Evolutionary conservation across 2,113 vertebrate genomes (phyloP).

Genomic region (Periophthalmus modestus): DNA sequence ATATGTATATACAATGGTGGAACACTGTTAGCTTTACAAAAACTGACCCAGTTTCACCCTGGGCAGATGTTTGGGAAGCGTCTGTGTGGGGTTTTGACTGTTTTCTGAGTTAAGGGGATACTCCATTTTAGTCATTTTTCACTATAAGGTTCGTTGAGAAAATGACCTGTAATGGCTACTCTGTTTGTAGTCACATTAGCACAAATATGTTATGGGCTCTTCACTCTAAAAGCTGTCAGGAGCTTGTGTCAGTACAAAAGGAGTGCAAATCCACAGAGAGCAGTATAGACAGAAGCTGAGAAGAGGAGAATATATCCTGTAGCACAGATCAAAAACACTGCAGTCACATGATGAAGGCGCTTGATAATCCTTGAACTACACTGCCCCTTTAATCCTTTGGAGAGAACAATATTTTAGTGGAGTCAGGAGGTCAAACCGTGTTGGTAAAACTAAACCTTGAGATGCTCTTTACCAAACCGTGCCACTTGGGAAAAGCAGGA

Average conservation of each 20-base stretch:
- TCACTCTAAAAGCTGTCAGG: conserved; percentile 54
- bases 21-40: no score
- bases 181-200: conserved; percentile 27
- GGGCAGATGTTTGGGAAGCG: neutral
- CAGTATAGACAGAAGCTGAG: conserved; percentile 53
- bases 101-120: neutral
- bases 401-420: conserved; percentile 64
- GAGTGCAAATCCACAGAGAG: conserved; percentile 60
- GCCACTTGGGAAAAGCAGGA: conserved; percentile 55
- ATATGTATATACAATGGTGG: no score
- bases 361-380: conserved; percentile 78
- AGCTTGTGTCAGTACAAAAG: conserved; percentile 59
- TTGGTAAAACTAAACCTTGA: conserved; percentile 50
- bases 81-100: neutral
- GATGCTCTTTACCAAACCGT: conserved; percentile 64
- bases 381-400: conserved; percentile 70
- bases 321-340: conserved; percentile 71
- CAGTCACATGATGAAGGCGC: conserved; percentile 78
- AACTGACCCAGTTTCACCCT: neutral
- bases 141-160: neutral
- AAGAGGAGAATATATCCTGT: conserved; percentile 65
- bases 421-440: conserved; percentile 47
- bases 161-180: conserved; percentile 17
- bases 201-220: conserved; percentile 39
- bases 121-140: neutral